These are phyloP conservation scores for Dioctria rufipes DNA, from an alignment of 2,888 invertebrate species.

Conservation along the genomic window DNA sequence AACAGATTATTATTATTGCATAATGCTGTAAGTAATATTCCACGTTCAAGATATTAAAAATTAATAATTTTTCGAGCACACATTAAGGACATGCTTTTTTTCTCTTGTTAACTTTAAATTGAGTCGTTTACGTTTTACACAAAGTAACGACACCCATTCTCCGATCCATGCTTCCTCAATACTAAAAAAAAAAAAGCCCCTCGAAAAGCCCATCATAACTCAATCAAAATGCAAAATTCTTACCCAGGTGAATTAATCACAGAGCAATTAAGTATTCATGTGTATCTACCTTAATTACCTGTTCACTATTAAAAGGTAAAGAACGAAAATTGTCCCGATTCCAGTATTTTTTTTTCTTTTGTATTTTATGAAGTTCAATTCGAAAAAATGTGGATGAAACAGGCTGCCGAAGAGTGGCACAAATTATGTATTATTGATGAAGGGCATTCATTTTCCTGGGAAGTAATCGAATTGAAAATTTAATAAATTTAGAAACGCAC, in stretches of 20 bases:
- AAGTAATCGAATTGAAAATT: slow-evolving; percentile 52
- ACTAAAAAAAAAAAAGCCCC: neutral
- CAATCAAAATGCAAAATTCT: slow-evolving; percentile 38
- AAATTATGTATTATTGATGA: slow-evolving; percentile 41
- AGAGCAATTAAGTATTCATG: slow-evolving; percentile 16
- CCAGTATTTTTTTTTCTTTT: slow-evolving; percentile 21
- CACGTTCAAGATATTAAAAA: no score
- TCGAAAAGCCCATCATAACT: slow-evolving; percentile 4
- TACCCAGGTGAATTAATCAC: slow-evolving; percentile 26
- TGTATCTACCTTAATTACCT: slow-evolving; percentile 24
- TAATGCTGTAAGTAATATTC: no score
- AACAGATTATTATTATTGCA: no score
- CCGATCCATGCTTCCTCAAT: no score
- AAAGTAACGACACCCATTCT: no score
- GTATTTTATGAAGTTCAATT: neutral
- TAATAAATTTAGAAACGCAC: slow-evolving; percentile 51
- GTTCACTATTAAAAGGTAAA: neutral
- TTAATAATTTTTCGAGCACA: no score
- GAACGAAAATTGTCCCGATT: slow-evolving; percentile 12
- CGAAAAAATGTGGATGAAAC: slow-evolving; percentile 22
- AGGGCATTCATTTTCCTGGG: slow-evolving; percentile 51
- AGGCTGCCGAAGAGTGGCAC: slow-evolving; percentile 49
- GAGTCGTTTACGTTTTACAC: no score
- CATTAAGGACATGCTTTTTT: no score
- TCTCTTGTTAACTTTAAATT: no score